These are phyloP conservation scores for Butorides virescens DNA, from an alignment of 2,113 vertebrate species.

Conservation along the genomic window DNA sequence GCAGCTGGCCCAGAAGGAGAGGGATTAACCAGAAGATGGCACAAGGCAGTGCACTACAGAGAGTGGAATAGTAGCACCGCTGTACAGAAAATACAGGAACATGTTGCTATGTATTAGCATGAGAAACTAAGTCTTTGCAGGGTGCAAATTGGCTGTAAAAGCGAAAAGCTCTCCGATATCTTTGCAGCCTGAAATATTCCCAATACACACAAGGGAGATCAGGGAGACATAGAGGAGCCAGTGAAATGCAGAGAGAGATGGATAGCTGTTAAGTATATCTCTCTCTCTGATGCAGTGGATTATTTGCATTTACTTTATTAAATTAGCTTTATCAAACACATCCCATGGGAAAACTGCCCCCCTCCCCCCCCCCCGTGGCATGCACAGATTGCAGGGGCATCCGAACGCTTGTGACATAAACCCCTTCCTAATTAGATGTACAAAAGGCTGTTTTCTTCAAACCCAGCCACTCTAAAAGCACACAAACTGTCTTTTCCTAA, in stretches of 20 bases:
- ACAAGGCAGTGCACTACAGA: background rate
- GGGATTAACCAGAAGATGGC: background rate
- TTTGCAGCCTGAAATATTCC: background rate
- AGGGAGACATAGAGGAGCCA: background rate
- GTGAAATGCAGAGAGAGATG: background rate
- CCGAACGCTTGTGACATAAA: background rate
- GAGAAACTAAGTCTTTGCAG: background rate
- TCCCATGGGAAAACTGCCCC: background rate
- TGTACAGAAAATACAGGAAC: background rate
- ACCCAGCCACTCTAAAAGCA: background rate
- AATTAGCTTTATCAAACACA: background rate
- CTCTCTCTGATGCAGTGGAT: background rate
- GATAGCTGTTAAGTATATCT: background rate
- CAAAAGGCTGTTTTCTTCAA: background rate
- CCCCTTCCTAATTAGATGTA: background rate
- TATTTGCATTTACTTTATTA: background rate
- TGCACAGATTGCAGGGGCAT: background rate
- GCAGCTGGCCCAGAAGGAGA: background rate
- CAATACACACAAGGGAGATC: background rate
- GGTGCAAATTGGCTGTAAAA: background rate
- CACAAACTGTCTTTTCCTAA: background rate
- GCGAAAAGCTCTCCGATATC: background rate
- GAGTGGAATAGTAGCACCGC: background rate
- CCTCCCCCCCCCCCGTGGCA: background rate
- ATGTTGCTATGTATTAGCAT: accelerated